Conservation (phyloP, 2,113 vertebrate genomes). For the Neolamprologus longior region DNA sequence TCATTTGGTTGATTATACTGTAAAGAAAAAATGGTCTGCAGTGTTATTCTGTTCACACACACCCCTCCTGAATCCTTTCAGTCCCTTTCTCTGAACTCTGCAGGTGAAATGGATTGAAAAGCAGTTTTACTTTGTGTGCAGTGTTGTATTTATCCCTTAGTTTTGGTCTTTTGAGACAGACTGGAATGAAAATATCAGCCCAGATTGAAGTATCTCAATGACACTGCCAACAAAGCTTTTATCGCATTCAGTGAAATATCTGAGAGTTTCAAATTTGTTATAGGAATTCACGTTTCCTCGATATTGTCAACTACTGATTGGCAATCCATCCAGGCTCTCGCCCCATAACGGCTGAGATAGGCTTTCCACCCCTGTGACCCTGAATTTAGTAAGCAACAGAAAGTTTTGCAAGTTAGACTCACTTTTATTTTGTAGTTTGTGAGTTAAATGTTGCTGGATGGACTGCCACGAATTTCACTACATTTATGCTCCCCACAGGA, state of each 20-base stretch:
- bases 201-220: neutral
- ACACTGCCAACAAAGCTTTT: neutral
- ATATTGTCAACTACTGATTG: neutral
- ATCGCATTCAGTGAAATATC: neutral
- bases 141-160: neutral
- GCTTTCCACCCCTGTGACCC: neutral
- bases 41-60: neutral
- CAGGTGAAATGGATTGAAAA: neutral
- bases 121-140: neutral
- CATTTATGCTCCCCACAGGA: neutral
- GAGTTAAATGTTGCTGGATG: neutral
- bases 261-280: neutral
- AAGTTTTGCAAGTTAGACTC: neutral
- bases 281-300: neutral
- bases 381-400: neutral
- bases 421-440: neutral
- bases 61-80: neutral
- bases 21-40: neutral
- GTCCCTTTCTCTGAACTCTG: neutral
- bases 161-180: neutral
- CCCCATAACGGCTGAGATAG: neutral
- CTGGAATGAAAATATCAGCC: neutral
- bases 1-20: neutral
- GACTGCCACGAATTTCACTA: neutral
- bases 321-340: neutral